phyloP scores from a whole-genome alignment of 2,888 invertebrate species.

The Parochlus steinenii region DNA sequence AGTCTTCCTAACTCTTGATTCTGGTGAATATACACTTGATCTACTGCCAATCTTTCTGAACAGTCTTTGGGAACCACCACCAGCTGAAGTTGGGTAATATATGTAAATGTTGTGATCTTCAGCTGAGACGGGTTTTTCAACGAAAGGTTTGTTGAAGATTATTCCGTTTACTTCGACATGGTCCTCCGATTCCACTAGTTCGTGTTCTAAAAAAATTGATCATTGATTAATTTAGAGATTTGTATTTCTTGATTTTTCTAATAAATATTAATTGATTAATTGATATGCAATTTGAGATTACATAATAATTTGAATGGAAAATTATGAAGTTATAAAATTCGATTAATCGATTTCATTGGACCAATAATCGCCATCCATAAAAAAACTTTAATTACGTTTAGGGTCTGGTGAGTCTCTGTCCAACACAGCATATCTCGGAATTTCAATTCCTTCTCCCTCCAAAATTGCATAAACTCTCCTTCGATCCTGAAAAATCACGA shows the following conservation, averaged over 20 bases:
- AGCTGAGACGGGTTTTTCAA: conserved; percentile 97
- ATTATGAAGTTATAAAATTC: no score
- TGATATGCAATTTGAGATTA: conserved; percentile 5
- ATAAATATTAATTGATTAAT: no score
- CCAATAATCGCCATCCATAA: no score
- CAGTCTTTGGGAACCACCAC: conserved; percentile 91
- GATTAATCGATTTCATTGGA: no score
- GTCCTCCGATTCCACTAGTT: conserved; percentile 88
- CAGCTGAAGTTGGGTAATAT: conserved; percentile 97
- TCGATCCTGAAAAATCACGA: conserved; percentile 45
- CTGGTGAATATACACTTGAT: conserved; percentile 96
- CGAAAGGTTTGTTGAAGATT: conserved; percentile 94
- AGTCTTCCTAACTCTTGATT: conserved; percentile 87
- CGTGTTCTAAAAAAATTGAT: conserved; percentile 62
- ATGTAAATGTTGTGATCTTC: conserved; percentile 99
- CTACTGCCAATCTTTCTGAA: conserved; percentile 99
- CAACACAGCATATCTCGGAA: conserved; percentile 92
- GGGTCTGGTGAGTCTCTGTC: conserved; percentile 87
- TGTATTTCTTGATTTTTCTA: conserved; percentile 5
- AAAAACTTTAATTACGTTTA: conserved; percentile 72
- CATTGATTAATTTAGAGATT: no score
- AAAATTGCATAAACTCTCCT: conserved; percentile 90
- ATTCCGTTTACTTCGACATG: conserved; percentile 94
- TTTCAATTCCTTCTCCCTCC: conserved; percentile 87
- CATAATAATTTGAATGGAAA: conserved; percentile 4